phyloP scores from a whole-genome alignment of 1,140 invertebrate genomes.

The Drosophila lowei region DNA sequence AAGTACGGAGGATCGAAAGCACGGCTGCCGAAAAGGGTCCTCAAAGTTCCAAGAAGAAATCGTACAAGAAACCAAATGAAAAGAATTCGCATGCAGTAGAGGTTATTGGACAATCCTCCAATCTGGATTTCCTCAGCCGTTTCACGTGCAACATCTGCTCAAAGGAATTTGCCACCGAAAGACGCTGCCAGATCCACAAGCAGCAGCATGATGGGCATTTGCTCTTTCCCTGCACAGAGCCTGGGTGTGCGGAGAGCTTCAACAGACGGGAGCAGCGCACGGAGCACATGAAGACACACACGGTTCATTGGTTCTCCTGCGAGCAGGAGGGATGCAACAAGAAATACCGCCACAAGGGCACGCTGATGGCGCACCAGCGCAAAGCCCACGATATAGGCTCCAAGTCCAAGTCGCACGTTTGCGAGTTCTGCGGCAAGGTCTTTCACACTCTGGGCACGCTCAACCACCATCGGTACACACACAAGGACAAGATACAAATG shows the following conservation, averaged over 20 bases:
- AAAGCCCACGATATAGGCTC: constrained; percentile 57
- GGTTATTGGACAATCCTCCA: neutral
- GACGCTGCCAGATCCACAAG: constrained; percentile 43
- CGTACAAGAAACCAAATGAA: too few relatives aligned
- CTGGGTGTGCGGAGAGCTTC: constrained; percentile 47
- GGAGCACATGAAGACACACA: constrained; percentile 45
- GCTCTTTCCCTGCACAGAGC: constrained; percentile 59
- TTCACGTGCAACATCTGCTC: constrained; percentile 54
- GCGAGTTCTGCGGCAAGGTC: constrained; percentile 72
- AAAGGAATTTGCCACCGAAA: constrained; percentile 32
- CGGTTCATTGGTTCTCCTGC: constrained; percentile 37
- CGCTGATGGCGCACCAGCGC: constrained; percentile 56
- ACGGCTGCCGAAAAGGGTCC: too few relatives aligned
- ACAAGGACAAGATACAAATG: constrained; percentile 49
- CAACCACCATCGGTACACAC: constrained; percentile 67
- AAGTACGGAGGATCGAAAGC: too few relatives aligned
- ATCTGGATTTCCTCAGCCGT: too few relatives aligned
- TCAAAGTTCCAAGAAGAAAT: too few relatives aligned
- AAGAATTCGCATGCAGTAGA: neutral
- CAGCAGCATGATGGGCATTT: constrained; percentile 59
- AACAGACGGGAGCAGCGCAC: constrained; percentile 50
- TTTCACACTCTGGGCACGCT: constrained; percentile 60
- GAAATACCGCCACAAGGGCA: constrained; percentile 68
- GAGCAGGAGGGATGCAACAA: constrained; percentile 56
- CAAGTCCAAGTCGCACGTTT: constrained; percentile 52